Base-by-base conservation (phyloP, 2,113 vertebrate genomes). In the Crotalus viridis region DNA sequence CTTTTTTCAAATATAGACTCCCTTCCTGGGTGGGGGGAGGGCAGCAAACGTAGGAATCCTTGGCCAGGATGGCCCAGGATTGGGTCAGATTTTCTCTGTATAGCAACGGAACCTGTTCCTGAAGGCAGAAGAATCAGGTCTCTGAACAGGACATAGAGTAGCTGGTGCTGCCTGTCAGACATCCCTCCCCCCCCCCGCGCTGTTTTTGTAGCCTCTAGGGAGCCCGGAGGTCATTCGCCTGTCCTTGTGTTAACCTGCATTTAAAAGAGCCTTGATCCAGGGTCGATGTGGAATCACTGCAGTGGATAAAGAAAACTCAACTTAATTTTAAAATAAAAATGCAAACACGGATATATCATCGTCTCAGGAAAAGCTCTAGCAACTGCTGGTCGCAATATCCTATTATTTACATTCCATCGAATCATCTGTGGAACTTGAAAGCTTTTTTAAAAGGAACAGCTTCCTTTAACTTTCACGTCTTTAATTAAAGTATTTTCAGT, bases 401-500 rank as follows among this genome's bases (percentile, higher is more conserved):
- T 33, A 26, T 85, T 94, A 91, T 19, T 69, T 6, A 39, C 19
- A 39, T 81, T 39, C 33, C 74, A 81, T 21, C 33, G 3, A 4
- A 33, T 33, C 7, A 43, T 9, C 74, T 21, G 61, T 13, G 74
- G 74, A 7, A 21, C 19, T 43, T 81, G 9, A 39, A 39, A 81
- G n/a, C n/a, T 19, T 74, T 74, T 33, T 74, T 33, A 8, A 81
- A 81, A 5, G 33, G 33, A 81, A 43, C 33, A 43, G 33, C 33
- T 39, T 21, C 33, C 17, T 81, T 81, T 81, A 39, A 39, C 93
- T 91, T 87, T 96, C 61, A 28, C 59, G 17, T 59, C 59, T 59
- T 96, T 89, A 24, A 94, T 96, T 81, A 96, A 96, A 94, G 87
- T 95, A 95, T 0, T 0, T 93, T 93, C 5, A 86, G 92, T 95